These are phyloP conservation scores for Epistrophe grossulariae DNA, from an alignment of 2,888 invertebrate species.

Conservation along the genomic window DNA sequence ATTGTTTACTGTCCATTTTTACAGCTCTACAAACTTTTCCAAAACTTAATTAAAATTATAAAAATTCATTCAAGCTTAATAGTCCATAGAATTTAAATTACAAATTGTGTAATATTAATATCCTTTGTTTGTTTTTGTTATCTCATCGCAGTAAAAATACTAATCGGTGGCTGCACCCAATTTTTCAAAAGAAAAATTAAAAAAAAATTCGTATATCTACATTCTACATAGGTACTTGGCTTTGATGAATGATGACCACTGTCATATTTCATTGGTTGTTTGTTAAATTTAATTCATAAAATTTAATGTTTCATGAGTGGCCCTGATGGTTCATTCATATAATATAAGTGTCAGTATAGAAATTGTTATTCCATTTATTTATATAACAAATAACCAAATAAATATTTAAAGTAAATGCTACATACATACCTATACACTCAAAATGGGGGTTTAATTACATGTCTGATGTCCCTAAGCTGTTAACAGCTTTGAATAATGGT, in stretches of 20 bases:
- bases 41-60: conserved; percentile 18
- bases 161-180: not conserved
- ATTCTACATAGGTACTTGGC: not conserved
- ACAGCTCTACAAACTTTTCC: not conserved
- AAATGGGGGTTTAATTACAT: conserved; percentile 48
- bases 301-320: conserved; percentile 34
- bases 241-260: conserved; percentile 36
- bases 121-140: conserved; percentile 8
- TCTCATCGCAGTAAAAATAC: conserved; percentile 29
- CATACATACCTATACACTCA: not conserved
- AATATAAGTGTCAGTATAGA: not conserved
- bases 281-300: conserved; percentile 53
- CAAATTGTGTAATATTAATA: conserved; percentile 29
- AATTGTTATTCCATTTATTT: conserved; percentile 52
- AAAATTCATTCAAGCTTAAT: conserved; percentile 43
- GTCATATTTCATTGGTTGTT: conserved; percentile 57
- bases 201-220: no score
- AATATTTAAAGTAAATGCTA: conserved; percentile 52
- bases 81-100: conserved; percentile 66
- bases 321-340: no score
- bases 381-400: conserved; percentile 57
- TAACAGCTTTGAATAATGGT: conserved; percentile 49
- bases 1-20: not conserved
- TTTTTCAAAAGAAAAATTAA: not conserved
- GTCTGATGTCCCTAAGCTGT: conserved; percentile 44